phyloP scores from a whole-genome alignment of 2,888 invertebrate species.

The Nyleta sp. region DNA sequence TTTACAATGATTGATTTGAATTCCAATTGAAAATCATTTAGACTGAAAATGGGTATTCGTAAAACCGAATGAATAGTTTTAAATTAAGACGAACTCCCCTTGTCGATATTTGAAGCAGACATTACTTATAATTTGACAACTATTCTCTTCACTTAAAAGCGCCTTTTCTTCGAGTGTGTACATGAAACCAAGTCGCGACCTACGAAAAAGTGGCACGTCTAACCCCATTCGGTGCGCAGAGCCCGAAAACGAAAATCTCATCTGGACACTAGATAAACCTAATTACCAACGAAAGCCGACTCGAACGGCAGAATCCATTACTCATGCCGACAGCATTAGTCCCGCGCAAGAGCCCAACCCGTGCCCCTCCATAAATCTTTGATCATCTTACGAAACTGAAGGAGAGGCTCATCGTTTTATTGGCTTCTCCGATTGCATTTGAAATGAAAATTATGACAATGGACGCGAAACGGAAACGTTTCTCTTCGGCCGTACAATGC shows the following conservation, averaged over 20 bases:
- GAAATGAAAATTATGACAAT: slow-evolving; percentile 59
- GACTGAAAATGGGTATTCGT: too few relatives aligned
- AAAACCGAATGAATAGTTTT: too few relatives aligned
- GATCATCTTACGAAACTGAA: slow-evolving; percentile 38
- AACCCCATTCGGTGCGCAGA: too few relatives aligned
- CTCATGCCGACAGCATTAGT: slow-evolving; percentile 24
- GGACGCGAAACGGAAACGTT: slow-evolving; percentile 50
- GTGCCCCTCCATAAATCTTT: slow-evolving; percentile 33
- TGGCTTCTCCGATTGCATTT: slow-evolving; percentile 56
- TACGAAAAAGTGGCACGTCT: too few relatives aligned
- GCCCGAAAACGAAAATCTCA: slow-evolving; percentile 19
- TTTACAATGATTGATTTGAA: too few relatives aligned
- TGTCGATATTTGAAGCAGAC: too few relatives aligned
- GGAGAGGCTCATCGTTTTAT: slow-evolving; percentile 36
- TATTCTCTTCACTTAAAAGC: too few relatives aligned
- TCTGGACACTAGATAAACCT: slow-evolving; percentile 18
- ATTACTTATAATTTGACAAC: too few relatives aligned
- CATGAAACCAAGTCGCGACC: too few relatives aligned
- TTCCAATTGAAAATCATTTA: too few relatives aligned
- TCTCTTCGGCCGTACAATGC: slow-evolving; percentile 29
- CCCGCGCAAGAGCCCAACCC: background rate
- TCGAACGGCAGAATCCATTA: slow-evolving; percentile 22
- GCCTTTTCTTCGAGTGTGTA: too few relatives aligned
- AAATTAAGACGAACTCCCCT: too few relatives aligned
- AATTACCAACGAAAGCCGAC: slow-evolving; percentile 25